Percentiles rank a stretch among this genome's conserved stretches.
Evolutionary conservation across 1,140 invertebrate species (phyloP).

Genomic region (Zaprionus taronus): DNA sequence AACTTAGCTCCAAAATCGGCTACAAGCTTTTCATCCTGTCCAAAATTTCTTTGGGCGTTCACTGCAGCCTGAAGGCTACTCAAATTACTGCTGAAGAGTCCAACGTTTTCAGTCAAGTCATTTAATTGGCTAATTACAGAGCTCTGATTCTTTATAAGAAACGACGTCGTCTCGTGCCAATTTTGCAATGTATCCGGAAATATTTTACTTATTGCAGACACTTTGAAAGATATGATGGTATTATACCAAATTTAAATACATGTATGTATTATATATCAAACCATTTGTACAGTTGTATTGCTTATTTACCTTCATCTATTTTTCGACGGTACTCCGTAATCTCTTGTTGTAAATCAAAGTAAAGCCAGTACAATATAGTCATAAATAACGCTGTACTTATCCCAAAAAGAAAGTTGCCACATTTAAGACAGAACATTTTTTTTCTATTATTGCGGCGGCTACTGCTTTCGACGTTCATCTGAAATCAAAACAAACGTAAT

Average conservation of each 20-base stretch:
- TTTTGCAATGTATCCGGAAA: slow-evolving; percentile 87
- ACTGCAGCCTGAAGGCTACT: slow-evolving; percentile 55
- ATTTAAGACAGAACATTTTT: slow-evolving; percentile 65
- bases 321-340: slow-evolving; percentile 77
- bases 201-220: slow-evolving; percentile 87
- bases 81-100: slow-evolving; percentile 62
- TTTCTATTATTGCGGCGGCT: slow-evolving; percentile 69
- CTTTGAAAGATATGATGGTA: slow-evolving; percentile 66
- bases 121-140: slow-evolving; percentile 57
- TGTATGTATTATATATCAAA: not conserved
- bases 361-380: slow-evolving; percentile 77
- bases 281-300: not conserved
- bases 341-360: slow-evolving; percentile 80
- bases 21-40: slow-evolving; percentile 76
- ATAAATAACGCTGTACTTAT: slow-evolving; percentile 66
- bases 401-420: slow-evolving; percentile 70
- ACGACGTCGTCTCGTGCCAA: slow-evolving; percentile 87
- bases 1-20: slow-evolving; percentile 82
- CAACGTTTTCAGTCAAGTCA: slow-evolving; percentile 63
- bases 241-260: not conserved
- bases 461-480: slow-evolving; percentile 60
- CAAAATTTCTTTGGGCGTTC: slow-evolving; percentile 67
- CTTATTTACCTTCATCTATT: slow-evolving; percentile 76
- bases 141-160: slow-evolving; percentile 87
- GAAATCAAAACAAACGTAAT: slow-evolving; percentile 24